A percentile compares a stretch with the other conserved stretches of the same genome.
phyloP scores from a whole-genome alignment of 2,797 vertebrate species.

The Amphiprion clarkii region DNA sequence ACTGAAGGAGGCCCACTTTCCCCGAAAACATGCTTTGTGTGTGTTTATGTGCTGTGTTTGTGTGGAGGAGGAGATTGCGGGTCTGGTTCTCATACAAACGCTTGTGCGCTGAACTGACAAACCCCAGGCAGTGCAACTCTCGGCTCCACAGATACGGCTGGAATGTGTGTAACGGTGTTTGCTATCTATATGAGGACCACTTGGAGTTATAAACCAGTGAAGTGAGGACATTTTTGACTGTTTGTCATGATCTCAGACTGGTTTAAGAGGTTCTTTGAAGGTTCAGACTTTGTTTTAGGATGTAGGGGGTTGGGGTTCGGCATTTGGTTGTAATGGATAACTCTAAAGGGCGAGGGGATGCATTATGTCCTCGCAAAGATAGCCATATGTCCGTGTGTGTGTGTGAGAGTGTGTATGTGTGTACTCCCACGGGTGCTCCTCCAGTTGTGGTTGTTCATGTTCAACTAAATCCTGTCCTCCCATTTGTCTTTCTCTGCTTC shows the following conservation, averaged over 20 bases:
- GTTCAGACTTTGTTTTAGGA: background rate
- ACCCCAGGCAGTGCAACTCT: slow-evolving; percentile 44
- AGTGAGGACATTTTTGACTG: background rate
- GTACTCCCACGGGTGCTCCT: slow-evolving; percentile 45
- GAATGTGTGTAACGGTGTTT: slow-evolving; percentile 21
- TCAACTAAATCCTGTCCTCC: slow-evolving; percentile 60
- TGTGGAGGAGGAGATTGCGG: slow-evolving; percentile 11
- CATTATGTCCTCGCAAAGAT: background rate
- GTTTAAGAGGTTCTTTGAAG: background rate
- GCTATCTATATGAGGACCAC: background rate
- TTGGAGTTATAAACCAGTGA: background rate
- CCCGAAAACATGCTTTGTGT: background rate
- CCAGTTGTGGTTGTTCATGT: slow-evolving; percentile 55
- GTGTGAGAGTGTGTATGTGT: slow-evolving; percentile 13
- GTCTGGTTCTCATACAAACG: slow-evolving; percentile 56
- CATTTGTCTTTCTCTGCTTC: slow-evolving; percentile 54
- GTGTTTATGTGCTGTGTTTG: slow-evolving; percentile 9
- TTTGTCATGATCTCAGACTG: background rate
- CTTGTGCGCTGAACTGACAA: slow-evolving; percentile 47
- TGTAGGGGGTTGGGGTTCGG: background rate
- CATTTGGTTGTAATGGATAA: too few species aligned
- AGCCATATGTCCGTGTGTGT: background rate
- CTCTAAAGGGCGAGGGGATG: background rate
- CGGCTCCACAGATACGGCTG: slow-evolving; percentile 49
- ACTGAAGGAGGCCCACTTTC: slow-evolving; percentile 22